These are phyloP conservation scores for Syritta pipiens DNA, from an alignment of 2,888 invertebrate genomes.

Conservation along the genomic window DNA sequence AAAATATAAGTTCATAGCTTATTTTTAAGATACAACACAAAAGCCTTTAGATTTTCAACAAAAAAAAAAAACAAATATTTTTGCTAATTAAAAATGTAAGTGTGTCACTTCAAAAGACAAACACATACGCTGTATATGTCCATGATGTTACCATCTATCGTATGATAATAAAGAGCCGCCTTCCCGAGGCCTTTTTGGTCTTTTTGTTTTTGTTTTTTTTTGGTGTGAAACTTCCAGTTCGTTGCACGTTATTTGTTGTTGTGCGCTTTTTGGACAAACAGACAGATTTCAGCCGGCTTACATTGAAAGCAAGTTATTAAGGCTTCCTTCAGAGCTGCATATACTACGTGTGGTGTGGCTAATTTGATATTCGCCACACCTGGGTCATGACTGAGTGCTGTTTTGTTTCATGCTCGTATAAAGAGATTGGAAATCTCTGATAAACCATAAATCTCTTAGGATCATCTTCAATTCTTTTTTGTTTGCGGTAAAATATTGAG, in stretches of 20 bases:
- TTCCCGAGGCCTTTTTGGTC: conserved; percentile 8
- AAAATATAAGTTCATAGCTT: not conserved
- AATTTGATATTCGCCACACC: conserved; percentile 58
- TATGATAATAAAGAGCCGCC: conserved; percentile 38
- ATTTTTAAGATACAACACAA: no score
- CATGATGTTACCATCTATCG: conserved; percentile 31
- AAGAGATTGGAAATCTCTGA: conserved; percentile 20
- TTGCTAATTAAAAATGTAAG: conserved; percentile 53
- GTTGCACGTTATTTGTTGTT: conserved; percentile 31
- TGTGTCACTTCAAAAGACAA: conserved; percentile 35
- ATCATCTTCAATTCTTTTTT: conserved; percentile 19
- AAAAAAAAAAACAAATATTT: not conserved
- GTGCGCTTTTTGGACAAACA: conserved; percentile 3
- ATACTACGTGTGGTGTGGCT: not conserved
- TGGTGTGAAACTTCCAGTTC: conserved; percentile 27
- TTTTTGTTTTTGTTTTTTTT: conserved; percentile 5
- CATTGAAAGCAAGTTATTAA: not conserved
- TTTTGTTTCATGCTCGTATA: no score
- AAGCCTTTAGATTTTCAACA: conserved; percentile 1
- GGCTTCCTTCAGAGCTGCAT: no score
- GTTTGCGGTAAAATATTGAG: not conserved
- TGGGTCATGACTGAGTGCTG: conserved; percentile 35
- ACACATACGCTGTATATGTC: not conserved
- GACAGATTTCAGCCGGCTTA: conserved; percentile 10
- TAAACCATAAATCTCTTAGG: conserved; percentile 30